Base-by-base conservation (phyloP, 2,888 invertebrate species). In the Protula sp. region DNA sequence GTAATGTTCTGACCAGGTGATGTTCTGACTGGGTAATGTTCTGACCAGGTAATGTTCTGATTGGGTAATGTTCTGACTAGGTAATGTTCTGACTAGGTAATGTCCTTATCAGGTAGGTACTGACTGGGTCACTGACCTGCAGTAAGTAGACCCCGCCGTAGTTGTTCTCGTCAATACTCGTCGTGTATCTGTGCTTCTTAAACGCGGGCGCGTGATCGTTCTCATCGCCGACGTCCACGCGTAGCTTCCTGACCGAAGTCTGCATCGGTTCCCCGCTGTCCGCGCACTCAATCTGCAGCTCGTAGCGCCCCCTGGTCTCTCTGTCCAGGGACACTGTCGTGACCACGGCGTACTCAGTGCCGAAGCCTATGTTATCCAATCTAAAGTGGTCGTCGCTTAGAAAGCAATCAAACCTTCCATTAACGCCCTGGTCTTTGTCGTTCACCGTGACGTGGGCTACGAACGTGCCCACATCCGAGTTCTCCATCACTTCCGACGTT, bases 351-450 rank as follows among this genome's bases (percentile, higher is more conserved):
- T 58, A 66, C 24, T 60, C 57, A 2, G 22, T 19, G 14, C 31
- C 31, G 27, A 50, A 53, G 1, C 27, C 55, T 28, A 62, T 2
- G 28, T 54, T 51, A 4, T 47, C 28, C 54, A 67, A 57, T 45
- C 47, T 28, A 55, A 67, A 67, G 30, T 48, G 30, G 30, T 45
- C 31, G 29, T 62, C 56, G n/a, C 60, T 59, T 28, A 68, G 53
- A n/a, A 26, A 38, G 47, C 68, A 68, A 55, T 55, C 54, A 29
- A 68, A 56, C 54, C 24, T 2, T n/a, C 66, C 68, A 54, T 63
- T 63, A 2, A 45, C 14, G 2, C 65, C 68, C 9, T 53, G 50
- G 38, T 68, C 68, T 9, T 28, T 38, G 52, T 68, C 68, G 14
- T 30, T 45, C 4, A 68, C 60, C 9, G 58, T 59, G 24, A 66